Evolutionary conservation across 1,140 invertebrate genomes (phyloP).

Genomic region (Phocides pigmalion): DNA sequence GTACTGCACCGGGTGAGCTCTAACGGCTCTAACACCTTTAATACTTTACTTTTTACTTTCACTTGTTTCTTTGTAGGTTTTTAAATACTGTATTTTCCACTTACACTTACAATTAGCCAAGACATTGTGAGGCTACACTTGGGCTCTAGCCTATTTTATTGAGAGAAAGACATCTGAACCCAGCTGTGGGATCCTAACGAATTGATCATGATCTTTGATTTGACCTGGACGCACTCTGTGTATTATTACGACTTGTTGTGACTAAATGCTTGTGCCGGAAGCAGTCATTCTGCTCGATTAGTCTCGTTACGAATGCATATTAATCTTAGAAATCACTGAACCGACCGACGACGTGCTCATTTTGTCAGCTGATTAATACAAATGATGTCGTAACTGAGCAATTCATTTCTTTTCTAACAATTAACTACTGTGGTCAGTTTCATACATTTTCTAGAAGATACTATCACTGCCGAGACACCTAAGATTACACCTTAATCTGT

Average conservation of each 20-base stretch:
- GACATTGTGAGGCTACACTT: too few species aligned
- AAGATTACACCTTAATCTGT: slow-evolving; percentile 14
- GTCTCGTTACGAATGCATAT: slow-evolving; percentile 7
- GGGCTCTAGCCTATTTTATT: too few species aligned
- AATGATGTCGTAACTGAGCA: slow-evolving; percentile 24
- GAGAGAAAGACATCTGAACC: too few species aligned
- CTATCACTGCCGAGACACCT: not conserved
- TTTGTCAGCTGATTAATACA: slow-evolving; percentile 32
- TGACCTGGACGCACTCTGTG: not conserved
- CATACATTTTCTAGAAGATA: not conserved
- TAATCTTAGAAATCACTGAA: slow-evolving; percentile 29
- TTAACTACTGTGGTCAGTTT: slow-evolving; percentile 1
- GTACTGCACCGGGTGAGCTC: too few species aligned
- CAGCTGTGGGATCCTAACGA: too few species aligned
- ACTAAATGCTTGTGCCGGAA: slow-evolving; percentile 14
- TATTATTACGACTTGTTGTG: slow-evolving; percentile 14
- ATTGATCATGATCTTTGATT: not conserved
- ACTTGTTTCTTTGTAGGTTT: too few species aligned
- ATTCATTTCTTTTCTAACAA: slow-evolving; percentile 3
- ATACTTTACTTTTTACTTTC: too few species aligned
- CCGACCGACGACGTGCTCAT: slow-evolving; percentile 11
- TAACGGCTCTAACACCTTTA: too few species aligned
- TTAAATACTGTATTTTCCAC: too few species aligned
- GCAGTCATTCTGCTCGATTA: slow-evolving; percentile 10
- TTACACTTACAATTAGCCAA: too few species aligned